These are phyloP conservation scores for Cricetomys ansorgei DNA, from an alignment of 2,113 vertebrate species.

Conservation along the genomic window DNA sequence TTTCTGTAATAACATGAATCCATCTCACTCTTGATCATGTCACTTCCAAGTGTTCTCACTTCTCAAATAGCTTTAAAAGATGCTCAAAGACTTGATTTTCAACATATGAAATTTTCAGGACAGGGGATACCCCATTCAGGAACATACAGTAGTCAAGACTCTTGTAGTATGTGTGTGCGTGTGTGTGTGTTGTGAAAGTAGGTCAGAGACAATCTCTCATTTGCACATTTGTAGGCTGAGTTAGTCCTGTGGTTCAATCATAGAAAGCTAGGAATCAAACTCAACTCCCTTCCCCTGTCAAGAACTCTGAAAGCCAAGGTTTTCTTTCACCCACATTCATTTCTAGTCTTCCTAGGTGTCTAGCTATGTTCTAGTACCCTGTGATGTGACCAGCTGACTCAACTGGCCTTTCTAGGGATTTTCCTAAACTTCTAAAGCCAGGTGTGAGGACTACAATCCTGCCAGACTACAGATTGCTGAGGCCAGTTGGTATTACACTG, in stretches of 20 bases:
- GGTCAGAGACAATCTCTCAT: neutral
- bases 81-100: neutral
- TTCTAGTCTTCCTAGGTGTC: neutral
- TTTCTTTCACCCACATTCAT: neutral
- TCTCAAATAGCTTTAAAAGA: neutral
- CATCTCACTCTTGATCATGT: neutral
- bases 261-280: neutral
- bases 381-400: neutral
- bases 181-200: neutral
- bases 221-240: neutral
- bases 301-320: neutral
- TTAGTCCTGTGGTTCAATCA: neutral
- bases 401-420: neutral
- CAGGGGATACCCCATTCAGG: neutral
- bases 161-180: neutral
- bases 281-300: neutral
- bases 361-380: accelerated
- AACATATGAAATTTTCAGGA: neutral
- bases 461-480: accelerated
- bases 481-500: neutral
- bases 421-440: neutral
- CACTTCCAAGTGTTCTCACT: neutral
- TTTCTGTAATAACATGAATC: neutral
- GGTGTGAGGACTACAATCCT: neutral
- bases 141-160: accelerated